A percentile compares a stretch with the other conserved stretches of the same genome.
phyloP scores from a whole-genome alignment of 2,113 vertebrate species.

The Gulo gulo region DNA sequence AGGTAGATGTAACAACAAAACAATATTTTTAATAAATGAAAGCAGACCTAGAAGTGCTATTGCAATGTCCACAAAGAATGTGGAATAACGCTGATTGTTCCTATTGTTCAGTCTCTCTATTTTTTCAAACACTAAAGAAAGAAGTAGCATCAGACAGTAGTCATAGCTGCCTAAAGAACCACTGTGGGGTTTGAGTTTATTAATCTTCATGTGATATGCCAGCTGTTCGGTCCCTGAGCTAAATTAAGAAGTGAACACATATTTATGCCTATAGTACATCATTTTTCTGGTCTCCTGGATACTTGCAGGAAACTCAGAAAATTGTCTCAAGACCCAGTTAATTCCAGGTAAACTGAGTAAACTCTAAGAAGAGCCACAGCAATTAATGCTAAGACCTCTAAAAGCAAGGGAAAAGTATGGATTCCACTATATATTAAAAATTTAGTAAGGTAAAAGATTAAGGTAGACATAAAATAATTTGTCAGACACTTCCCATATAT shows the following conservation, averaged over 20 bases:
- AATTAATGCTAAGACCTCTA: not conserved
- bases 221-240: conserved; percentile 16
- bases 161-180: conserved; percentile 10
- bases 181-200: not conserved
- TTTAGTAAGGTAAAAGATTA: not conserved
- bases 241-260: conserved; percentile 3
- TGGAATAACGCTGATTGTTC: not conserved
- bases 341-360: not conserved
- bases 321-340: not conserved
- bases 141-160: conserved; percentile 25
- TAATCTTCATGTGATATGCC: not conserved
- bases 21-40: conserved; percentile 8
- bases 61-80: not conserved
- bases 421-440: not conserved
- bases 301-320: conserved; percentile 17
- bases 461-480: not conserved
- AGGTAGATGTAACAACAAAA: not conserved
- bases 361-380: not conserved
- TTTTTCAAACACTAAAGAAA: conserved; percentile 13
- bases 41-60: not conserved
- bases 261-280: not conserved
- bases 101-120: not conserved
- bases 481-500: not conserved
- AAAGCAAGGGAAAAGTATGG: not conserved
- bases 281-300: conserved; percentile 25